Base-by-base conservation (phyloP, 2,888 invertebrate genomes). In the Perizoma flavofasciatum region DNA sequence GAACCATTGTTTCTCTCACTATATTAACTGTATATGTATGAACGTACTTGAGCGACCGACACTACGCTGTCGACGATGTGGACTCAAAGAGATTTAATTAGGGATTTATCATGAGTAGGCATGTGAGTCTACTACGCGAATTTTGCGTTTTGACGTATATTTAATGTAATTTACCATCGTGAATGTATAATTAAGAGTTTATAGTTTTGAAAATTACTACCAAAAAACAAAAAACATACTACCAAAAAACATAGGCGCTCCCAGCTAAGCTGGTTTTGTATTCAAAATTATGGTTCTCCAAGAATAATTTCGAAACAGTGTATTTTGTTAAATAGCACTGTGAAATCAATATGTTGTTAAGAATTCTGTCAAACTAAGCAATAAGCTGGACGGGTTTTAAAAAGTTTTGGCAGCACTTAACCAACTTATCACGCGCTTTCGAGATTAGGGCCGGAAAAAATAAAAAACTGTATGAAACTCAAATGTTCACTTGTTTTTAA, bases 1-100 rank as follows among this genome's bases (percentile, higher is more conserved):
- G 82, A 68, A 71, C 82, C 78, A 82, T 83, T 85, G 85, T 85
- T 80, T 73, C 75, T 73, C 71, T 76, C 74, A 61, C 58, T 67
- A 65, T 63, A 59, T 56, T 59, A 65, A 45, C 34, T 48, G 54
- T 59, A 60, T 61, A 57, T 53, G 37, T 47, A 22, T 32, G 34
- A 22, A 22, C 22, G 47, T 63, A 49, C 58, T 51, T 56, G 52
- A 47, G 54, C 49, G 49, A 51, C 53, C 55, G 49, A 61, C 60
- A 55, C 58, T 57, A 62, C 59, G 50, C 55, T 37, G 40, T 44
- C 52, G 55, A 49, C 53, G 55, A 61, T 50, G 51, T 44, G 44
- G 45, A 55, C 59, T 59, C 62, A 56, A 63, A 65, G 58, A 67
- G 61, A 67, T 66, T 64, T 65, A 64, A 65, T 66, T 63, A 63